Percentiles rank a stretch among this genome's conserved stretches.
These are phyloP conservation scores for Geophilus truncorum DNA, from an alignment of 2,888 invertebrate genomes.

Conservation along the genomic window DNA sequence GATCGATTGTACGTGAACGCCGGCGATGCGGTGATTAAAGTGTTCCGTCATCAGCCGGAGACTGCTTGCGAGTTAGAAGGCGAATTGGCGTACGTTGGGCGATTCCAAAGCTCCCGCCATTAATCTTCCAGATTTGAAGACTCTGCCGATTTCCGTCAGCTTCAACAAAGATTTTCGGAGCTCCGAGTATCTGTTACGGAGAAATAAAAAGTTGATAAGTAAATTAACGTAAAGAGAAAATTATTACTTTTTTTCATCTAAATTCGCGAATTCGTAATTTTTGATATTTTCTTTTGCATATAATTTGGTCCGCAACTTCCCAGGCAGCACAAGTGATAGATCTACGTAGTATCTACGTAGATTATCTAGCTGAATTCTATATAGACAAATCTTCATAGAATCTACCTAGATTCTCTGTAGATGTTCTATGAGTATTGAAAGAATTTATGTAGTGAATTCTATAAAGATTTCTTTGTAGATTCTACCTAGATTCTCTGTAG, in stretches of 20 bases:
- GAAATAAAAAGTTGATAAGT: neutral
- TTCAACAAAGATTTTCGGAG: constrained; percentile 42
- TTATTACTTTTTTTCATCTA: constrained; percentile 29
- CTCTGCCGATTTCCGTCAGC: constrained; percentile 44
- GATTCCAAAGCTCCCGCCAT: too few species aligned
- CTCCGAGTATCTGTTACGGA: constrained; percentile 41
- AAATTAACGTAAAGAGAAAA: neutral
- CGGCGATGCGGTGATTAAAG: constrained; percentile 44
- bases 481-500: too few species aligned
- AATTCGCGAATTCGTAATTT: constrained; percentile 41
- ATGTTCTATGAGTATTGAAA: too few species aligned
- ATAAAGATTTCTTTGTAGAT: too few species aligned
- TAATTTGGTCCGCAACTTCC: constrained; percentile 52
- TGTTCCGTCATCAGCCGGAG: constrained; percentile 37
- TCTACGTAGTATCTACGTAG: too few species aligned
- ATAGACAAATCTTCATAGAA: too few species aligned
- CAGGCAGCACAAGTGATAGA: too few species aligned
- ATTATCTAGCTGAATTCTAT: too few species aligned
- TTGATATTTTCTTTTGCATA: constrained; percentile 42
- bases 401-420: too few species aligned
- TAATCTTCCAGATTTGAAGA: constrained; percentile 44
- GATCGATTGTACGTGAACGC: constrained; percentile 90
- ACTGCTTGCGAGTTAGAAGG: constrained; percentile 37
- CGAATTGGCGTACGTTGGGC: constrained; percentile 37
- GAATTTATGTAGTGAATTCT: too few species aligned